Base-by-base conservation (phyloP, 1,140 invertebrate genomes). In the Batillaria attramentaria region DNA sequence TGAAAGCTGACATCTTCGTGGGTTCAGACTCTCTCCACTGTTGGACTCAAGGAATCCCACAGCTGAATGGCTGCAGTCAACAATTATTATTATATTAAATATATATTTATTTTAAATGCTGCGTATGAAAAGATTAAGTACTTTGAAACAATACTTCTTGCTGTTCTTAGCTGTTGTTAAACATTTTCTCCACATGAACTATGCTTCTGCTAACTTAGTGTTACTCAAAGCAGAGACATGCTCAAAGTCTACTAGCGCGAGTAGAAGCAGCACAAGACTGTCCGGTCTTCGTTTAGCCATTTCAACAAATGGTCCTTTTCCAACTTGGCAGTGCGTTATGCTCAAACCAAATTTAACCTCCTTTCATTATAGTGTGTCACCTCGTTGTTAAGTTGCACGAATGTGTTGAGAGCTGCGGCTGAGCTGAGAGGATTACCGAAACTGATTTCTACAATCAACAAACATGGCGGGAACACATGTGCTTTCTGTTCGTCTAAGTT, bases 1-100 rank as follows among this genome's bases (percentile, higher is more conserved):
- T 72, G 31, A 72, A 72, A 18, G 18, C 43, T 50, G 70, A 72
- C 70, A 72, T 72, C 20, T 68, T 39, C 10, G 28, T 35, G 31
- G 24, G 10, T 70, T 70, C n/a, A n/a, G n/a, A n/a, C n/a, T n/a
- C n/a, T n/a, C n/a, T n/a, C n/a, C n/a, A n/a, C n/a, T n/a, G n/a
- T n/a, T n/a, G n/a, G n/a, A n/a, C n/a, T n/a, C n/a, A n/a, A n/a
- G n/a, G n/a, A n/a, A n/a, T n/a, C n/a, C n/a, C n/a, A n/a, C n/a
- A n/a, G n/a, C n/a, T n/a, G n/a, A n/a, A n/a, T n/a, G n/a, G n/a
- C n/a, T n/a, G n/a, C n/a, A n/a, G n/a, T 70, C 41, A 3, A 20
- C 41, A 41, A 43, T 39, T 70, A 42, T 41, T 70, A 16, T 70
- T 24, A 41, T 28, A 24, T 37, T 35, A 24, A 20, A 69, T 35